phyloP scores from a whole-genome alignment of 2,797 vertebrate genomes.

The Phrynocephalus guinanensis region DNA sequence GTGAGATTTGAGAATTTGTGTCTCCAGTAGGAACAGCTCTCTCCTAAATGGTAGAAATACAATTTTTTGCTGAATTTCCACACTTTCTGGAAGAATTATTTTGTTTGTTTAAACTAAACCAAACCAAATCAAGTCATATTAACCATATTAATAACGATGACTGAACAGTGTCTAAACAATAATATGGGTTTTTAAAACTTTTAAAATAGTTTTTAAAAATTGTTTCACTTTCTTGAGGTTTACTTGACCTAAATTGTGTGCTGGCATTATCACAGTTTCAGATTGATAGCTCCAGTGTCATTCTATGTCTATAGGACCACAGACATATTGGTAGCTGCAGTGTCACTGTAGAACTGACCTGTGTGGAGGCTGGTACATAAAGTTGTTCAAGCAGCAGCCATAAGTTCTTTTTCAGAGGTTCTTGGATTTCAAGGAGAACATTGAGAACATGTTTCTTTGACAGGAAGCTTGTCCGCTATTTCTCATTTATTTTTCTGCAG shows the following conservation, averaged over 20 bases:
- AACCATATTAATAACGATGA: background rate
- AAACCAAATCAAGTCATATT: too few species aligned
- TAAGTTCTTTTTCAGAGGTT: background rate
- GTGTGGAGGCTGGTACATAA: too few species aligned
- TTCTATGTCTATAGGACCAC: too few species aligned
- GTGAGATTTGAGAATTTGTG: background rate
- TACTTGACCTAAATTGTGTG: too few species aligned
- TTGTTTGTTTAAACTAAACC: background rate
- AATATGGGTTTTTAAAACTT: background rate
- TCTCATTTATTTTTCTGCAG: background rate
- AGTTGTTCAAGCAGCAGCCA: background rate
- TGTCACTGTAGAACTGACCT: too few species aligned
- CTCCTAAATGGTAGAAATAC: background rate
- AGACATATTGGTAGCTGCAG: too few species aligned
- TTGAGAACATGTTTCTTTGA: background rate
- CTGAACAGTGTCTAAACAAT: background rate
- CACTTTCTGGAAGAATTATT: background rate
- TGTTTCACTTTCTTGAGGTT: too few species aligned
- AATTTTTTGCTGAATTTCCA: background rate
- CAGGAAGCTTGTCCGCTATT: background rate
- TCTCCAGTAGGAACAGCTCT: background rate
- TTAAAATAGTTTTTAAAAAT: too few species aligned
- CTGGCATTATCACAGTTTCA: too few species aligned
- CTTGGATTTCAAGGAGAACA: background rate
- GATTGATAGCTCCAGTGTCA: too few species aligned